Evolutionary conservation across 1,140 invertebrate species (phyloP).

Genomic region (Planococcus citri): DNA sequence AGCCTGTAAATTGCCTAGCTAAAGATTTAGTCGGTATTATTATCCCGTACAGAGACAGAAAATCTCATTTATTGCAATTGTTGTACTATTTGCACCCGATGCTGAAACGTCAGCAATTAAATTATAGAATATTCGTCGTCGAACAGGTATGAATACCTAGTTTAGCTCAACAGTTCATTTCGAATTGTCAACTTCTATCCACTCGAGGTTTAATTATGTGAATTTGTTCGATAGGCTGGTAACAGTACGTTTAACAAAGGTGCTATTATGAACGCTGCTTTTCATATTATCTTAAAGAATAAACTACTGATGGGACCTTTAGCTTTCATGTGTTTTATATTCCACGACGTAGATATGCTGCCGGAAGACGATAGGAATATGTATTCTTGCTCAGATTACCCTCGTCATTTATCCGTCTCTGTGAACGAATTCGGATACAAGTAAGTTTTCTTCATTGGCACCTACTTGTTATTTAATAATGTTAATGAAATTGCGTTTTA

Average conservation of each 20-base stretch:
- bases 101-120: slow-evolving; percentile 44
- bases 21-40: slow-evolving; percentile 44
- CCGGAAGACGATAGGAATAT: slow-evolving; percentile 52
- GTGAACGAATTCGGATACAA: slow-evolving; percentile 49
- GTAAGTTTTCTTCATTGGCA: slow-evolving; percentile 37
- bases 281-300: slow-evolving; percentile 39
- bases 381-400: slow-evolving; percentile 46
- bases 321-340: slow-evolving; percentile 46
- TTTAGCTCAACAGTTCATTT: no score
- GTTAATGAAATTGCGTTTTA: no score
- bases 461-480: neutral
- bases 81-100: slow-evolving; percentile 45
- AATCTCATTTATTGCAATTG: slow-evolving; percentile 40
- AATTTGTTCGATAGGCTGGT: slow-evolving; percentile 27
- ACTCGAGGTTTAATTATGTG: neutral
- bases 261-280: slow-evolving; percentile 52
- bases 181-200: neutral
- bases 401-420: slow-evolving; percentile 48
- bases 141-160: slow-evolving; percentile 39
- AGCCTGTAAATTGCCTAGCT: slow-evolving; percentile 38
- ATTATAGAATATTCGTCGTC: slow-evolving; percentile 49
- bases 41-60: slow-evolving; percentile 47
- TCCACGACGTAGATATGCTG: slow-evolving; percentile 56
- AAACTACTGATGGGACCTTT: slow-evolving; percentile 8
- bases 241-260: slow-evolving; percentile 51